Percentiles rank a stretch among this genome's conserved stretches.
Evolutionary conservation across 2,888 invertebrate species (phyloP).

Genomic region (Tiphia femorata): DNA sequence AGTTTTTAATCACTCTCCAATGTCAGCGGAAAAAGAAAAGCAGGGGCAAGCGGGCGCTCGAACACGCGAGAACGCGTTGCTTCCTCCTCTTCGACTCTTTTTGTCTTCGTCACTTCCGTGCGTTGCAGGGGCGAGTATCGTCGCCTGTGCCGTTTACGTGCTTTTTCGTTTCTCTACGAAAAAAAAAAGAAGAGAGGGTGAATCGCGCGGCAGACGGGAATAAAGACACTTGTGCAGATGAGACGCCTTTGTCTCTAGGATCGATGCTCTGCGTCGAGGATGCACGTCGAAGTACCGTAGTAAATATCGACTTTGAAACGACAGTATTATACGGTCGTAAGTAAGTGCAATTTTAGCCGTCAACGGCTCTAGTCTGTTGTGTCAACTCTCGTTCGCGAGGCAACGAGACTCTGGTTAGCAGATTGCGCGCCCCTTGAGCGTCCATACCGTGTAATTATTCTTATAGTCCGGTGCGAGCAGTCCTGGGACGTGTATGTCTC

Average conservation of each 20-base stretch:
- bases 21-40: constrained; percentile 51
- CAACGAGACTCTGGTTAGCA: too few relatives aligned
- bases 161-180: background rate
- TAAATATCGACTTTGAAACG: too few relatives aligned
- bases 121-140: constrained; percentile 27
- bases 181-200: background rate
- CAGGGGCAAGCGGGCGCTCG: constrained; percentile 25
- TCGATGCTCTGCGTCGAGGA: background rate
- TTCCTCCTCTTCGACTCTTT: background rate
- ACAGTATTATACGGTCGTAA: too few relatives aligned
- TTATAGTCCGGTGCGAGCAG: background rate
- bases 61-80: background rate
- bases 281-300: too few relatives aligned
- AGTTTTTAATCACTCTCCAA: constrained; percentile 63
- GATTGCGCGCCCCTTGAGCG: too few relatives aligned
- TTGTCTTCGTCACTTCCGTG: background rate
- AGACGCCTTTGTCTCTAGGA: background rate
- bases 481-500: too few relatives aligned
- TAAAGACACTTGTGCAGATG: background rate
- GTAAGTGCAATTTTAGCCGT: too few relatives aligned
- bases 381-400: too few relatives aligned
- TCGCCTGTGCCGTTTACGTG: constrained; percentile 11
- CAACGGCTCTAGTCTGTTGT: too few relatives aligned
- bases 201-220: too few relatives aligned
- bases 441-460: background rate